Evolutionary conservation across 2,113 vertebrate genomes (phyloP).

Genomic region (Orientallactaga bullata): DNA sequence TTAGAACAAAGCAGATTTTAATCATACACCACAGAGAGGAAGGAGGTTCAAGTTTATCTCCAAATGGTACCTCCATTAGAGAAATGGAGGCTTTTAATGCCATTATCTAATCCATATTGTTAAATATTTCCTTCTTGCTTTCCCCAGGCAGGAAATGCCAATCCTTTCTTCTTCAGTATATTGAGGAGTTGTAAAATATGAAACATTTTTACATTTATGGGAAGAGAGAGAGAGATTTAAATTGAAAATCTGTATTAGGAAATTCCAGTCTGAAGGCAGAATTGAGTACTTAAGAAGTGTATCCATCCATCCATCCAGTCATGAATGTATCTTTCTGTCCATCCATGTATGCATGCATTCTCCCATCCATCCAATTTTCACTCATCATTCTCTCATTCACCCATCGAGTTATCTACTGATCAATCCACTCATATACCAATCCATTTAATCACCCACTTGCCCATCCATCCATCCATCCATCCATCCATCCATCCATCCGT

Average conservation of each 20-base stretch:
- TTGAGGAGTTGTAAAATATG: constrained; percentile 43
- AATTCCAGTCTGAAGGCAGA: constrained; percentile 45
- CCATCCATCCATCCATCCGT: not conserved
- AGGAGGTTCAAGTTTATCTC: constrained; percentile 68
- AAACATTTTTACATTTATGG: constrained; percentile 43
- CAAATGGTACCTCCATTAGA: constrained; percentile 68
- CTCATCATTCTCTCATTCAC: not conserved
- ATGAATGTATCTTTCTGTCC: not conserved
- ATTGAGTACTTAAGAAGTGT: constrained; percentile 26
- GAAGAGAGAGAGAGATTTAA: not conserved
- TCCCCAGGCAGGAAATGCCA: not conserved
- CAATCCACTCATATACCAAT: not conserved
- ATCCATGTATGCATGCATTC: not conserved
- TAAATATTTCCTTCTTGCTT: constrained; percentile 57
- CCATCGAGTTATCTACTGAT: not conserved
- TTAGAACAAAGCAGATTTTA: constrained; percentile 82
- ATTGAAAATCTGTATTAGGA: not conserved
- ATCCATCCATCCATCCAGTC: not conserved
- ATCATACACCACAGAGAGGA: constrained; percentile 70
- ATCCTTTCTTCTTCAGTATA: not conserved
- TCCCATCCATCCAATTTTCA: not conserved
- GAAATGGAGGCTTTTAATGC: constrained; percentile 60
- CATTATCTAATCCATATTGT: constrained; percentile 59
- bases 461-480: not conserved
- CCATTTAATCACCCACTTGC: not conserved